Evolutionary conservation across 2,888 invertebrate genomes (phyloP), one percentile per base, ranked within the genome.

Genomic region (Aleiodes alternator): DNA sequence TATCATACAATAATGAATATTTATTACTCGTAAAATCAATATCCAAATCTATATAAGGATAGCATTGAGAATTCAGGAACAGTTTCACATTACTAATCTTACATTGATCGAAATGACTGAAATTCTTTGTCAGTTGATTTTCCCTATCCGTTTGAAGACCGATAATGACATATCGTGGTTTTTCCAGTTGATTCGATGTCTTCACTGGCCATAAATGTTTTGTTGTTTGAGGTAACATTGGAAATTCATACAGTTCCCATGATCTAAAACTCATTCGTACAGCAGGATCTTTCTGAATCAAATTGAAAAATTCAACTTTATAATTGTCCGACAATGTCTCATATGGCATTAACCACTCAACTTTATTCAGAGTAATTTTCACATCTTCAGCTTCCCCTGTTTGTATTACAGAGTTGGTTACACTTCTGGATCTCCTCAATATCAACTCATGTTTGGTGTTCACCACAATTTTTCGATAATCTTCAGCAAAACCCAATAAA

Each of bases 1-100:
- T 69, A 69, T 69, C n/a, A 31, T 51, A 51, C 1, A 69, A 23
- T 31, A n/a, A 4, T n/a, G 69, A 29, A 51, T 51, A 69, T 53
- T 53, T n/a, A 53, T 51, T 69, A 23, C 34, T 34, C 5, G 34
- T 34, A 34, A 34, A 6, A n/a, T 0, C 14, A 4, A 69, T n/a
- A 51, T 53, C 53, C 7, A 69, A 14, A 69, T 51, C 51, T 51
- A 51, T 38, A 4, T 38, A 64, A 8, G 64, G 14, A 16, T 64
- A 64, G 12, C 34, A 14, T 64, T 38, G 48, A 9, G 64, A 64
- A 64, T 64, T 64, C 9, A 64, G n/a, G 9, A 64, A 64, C 5
- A 59, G 8, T 38, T 64, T 64, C 12, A 64, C 9, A 38, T 64
- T n/a, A 14, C 16, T 34, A 8, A 64, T 43, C n/a, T 34, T 38